Evolutionary conservation across 2,113 vertebrate species (phyloP).

Genomic region (Chrysemys picta): DNA sequence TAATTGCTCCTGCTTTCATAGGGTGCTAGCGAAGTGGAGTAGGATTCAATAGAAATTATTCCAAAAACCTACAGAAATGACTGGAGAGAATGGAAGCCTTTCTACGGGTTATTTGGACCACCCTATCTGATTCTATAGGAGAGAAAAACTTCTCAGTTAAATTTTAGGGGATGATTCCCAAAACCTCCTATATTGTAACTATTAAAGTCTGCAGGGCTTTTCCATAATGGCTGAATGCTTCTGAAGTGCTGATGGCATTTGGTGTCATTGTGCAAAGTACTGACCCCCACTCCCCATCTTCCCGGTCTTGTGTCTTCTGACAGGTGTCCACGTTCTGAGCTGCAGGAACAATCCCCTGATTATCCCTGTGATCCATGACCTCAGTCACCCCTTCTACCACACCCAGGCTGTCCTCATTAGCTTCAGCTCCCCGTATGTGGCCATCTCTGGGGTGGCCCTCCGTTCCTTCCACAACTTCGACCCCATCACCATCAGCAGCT

Average conservation of each 20-base stretch:
- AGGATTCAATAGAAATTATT: constrained; percentile 47
- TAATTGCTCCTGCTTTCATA: constrained; percentile 63
- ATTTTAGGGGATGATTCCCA: constrained; percentile 33
- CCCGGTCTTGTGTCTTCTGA: constrained; percentile 72
- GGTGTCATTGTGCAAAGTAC: constrained; percentile 75
- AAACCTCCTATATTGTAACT: constrained; percentile 71
- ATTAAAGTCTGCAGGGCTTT: constrained; percentile 61
- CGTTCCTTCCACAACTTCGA: constrained; percentile 99
- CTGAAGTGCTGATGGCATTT: constrained; percentile 65
- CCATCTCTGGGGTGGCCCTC: constrained; percentile 96
- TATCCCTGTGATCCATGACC: constrained; percentile 97
- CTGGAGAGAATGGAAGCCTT: constrained; percentile 65
- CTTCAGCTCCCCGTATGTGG: constrained; percentile 91
- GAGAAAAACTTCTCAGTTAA: constrained; percentile 62
- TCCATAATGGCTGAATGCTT: constrained; percentile 69
- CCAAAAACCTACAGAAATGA: not conserved
- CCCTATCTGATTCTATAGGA: not conserved
- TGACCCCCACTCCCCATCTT: constrained; percentile 67
- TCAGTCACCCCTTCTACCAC: constrained; percentile 97
- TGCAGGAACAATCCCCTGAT: constrained; percentile 98
- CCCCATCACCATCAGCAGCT: constrained; percentile 97
- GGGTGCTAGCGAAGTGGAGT: constrained; percentile 47
- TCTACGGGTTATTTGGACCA: constrained; percentile 65
- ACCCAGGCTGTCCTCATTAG: constrained; percentile 93
- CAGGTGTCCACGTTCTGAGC: constrained; percentile 96